Conservation (phyloP, 2,797 vertebrate species). For the Liasis olivaceus region DNA sequence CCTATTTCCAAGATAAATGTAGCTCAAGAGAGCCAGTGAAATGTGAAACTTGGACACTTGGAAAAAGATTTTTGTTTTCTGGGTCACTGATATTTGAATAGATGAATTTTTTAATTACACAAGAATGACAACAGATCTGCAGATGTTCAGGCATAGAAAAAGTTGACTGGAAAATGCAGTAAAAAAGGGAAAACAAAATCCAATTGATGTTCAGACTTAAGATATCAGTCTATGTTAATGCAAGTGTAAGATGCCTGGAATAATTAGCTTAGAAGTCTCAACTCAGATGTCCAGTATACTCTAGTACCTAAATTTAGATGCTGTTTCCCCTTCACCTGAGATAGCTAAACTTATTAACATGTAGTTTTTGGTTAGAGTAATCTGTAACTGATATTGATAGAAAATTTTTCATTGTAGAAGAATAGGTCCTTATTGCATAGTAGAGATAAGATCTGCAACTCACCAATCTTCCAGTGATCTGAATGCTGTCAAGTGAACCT, state of each 20-base stretch:
- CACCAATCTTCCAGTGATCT: not conserved
- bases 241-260: accelerated
- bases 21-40: conserved; percentile 1
- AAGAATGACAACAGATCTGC: conserved; percentile 34
- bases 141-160: conserved; percentile 40
- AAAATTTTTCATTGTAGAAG: not conserved
- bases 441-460: not conserved
- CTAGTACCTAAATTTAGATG: conserved; percentile 12
- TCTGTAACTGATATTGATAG: not conserved
- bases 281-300: not conserved
- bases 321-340: not conserved
- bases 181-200: conserved; percentile 36
- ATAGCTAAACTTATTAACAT: not conserved
- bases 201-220: conserved; percentile 11
- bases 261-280: not conserved
- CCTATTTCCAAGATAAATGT: not conserved
- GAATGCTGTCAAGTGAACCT: conserved; percentile 3
- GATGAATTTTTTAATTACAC: conserved; percentile 33
- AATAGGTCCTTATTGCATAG: not conserved
- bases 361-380: not conserved
- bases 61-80: conserved; percentile 6
- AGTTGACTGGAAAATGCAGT: conserved; percentile 36
- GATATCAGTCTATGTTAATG: conserved; percentile 29
- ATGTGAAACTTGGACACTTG: not conserved
- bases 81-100: not conserved